Base-by-base conservation (phyloP, 2,888 invertebrate species). In the Cosmopolites sordidus region DNA sequence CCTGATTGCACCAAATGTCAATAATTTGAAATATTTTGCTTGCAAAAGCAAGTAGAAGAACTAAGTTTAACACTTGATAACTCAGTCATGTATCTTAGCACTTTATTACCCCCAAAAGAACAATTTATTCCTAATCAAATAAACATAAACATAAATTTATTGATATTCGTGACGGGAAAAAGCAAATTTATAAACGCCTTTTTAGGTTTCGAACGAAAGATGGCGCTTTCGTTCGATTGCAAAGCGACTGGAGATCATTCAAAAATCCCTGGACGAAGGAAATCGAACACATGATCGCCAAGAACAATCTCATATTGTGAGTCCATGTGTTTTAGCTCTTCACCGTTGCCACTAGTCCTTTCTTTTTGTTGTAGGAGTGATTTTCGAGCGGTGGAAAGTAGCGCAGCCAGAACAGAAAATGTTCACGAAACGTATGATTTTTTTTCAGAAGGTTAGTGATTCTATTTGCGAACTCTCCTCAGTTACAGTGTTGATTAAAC, bases 221-320 rank as follows among this genome's bases (percentile, higher is more conserved):
- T 65, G 88, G 88, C 46, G 77, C 81, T 2, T 87, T 83, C 64
- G 80, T 86, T 2, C 80, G 82, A 47, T 73, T 95, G 12, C 86
- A 87, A 67, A 92, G 92, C 56, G 87, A 87, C 67, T 92, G 92
- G 85, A 91, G 87, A 64, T 85, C 89, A 0, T 94, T 96, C 72
- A 83, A 83, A 65, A 95, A 95, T 75, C 96, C 96, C 0, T 95
- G 94, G 94, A 95, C 94, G 1, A 92, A 92, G 74, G 95, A 95
- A 68, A 85, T 92, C 57, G 95, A 96, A 68, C 92, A 88, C 69
- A 79, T 95, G 59, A 87, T 93, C 60, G 88, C 92, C 0, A 91
- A 89, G 72, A 93, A 94, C 75, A 86, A 84, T 0, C 79, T 90
- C 42, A 79, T 91, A 54, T 76, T 83, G 79, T 87, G 73, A 77